A percentile compares a stretch with the other conserved stretches of the same genome.
Conservation (phyloP, 1,140 invertebrate genomes). For the Leptonema lineaticorne region DNA sequence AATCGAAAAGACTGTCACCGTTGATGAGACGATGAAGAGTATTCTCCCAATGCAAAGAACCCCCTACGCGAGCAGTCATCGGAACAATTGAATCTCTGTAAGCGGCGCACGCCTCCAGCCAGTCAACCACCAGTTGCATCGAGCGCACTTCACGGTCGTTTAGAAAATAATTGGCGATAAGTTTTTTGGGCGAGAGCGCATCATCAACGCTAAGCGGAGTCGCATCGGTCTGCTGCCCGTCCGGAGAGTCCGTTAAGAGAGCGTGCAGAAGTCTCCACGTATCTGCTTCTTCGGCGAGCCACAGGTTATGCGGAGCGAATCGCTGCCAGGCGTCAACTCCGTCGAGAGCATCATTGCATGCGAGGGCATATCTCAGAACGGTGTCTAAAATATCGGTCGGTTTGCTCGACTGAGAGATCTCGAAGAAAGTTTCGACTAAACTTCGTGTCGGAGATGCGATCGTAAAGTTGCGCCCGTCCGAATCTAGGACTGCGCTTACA, state of each 20-base stretch:
- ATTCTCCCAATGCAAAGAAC: constrained; percentile 86
- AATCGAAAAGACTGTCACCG: constrained; percentile 54
- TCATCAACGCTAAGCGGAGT: constrained; percentile 49
- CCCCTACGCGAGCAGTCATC: constrained; percentile 67
- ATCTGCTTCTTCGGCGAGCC: constrained; percentile 79
- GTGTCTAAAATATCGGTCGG: constrained; percentile 50
- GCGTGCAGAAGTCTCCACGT: constrained; percentile 83
- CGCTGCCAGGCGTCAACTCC: constrained; percentile 54
- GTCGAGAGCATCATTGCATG: constrained; percentile 53
- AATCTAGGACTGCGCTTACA: no score
- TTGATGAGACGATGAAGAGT: constrained; percentile 78
- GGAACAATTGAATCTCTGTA: constrained; percentile 67
- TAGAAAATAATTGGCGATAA: constrained; percentile 51
- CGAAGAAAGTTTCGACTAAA: constrained; percentile 49
- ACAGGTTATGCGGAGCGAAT: constrained; percentile 59
- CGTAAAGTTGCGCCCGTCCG: neutral
- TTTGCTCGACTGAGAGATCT: constrained; percentile 53
- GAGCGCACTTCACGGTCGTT: constrained; percentile 69
- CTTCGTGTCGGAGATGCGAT: neutral
- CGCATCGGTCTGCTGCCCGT: constrained; percentile 55
- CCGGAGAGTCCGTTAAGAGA: constrained; percentile 75
- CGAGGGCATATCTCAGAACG: constrained; percentile 51
- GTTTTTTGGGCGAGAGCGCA: constrained; percentile 47
- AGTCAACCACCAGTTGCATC: constrained; percentile 86
- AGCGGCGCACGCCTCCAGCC: constrained; percentile 82